Evolutionary conservation across 1,140 invertebrate genomes (phyloP), one percentile per base, ranked within the genome.

Genomic region (Rhopalosiphum maidis): DNA sequence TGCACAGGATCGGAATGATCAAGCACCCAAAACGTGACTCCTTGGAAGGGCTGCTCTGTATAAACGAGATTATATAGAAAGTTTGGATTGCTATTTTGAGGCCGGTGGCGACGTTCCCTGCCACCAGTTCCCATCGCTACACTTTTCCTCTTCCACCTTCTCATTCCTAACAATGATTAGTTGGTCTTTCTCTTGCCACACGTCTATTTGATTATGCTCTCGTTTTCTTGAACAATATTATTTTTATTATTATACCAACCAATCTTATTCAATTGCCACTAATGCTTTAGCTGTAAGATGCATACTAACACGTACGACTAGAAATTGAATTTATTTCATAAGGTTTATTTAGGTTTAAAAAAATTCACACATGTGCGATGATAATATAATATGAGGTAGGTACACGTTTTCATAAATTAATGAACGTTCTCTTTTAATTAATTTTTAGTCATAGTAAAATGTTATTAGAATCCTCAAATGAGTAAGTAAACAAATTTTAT

Each of bases 171-270:
- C 3, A 21, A n/a, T 18, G 60, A 77, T 77, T 77, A 18, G 60
- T 68, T 68, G 60, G 30, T 77, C 60, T 77, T 77, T 77, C 30
- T 77, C 4, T 15, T 77, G 15, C 60, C n/a, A 68, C 60, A 11
- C 30, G 60, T 68, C 15, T 15, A n/a, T n/a, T 5, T 5, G 30
- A 77, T 77, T n/a, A 77, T n/a, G 60, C 30, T 30, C 3, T 68
- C 11, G 60, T n/a, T 77, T 15, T n/a, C 30, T 5, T 6, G 4
- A n/a, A 77, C 60, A 11, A n/a, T 77, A n/a, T 77, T 77, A 77
- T 68, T 68, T n/a, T 68, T n/a, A 68, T 68, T 68, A n/a, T 68
- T 68, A 68, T n/a, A 68, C n/a, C 60, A n/a, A 68, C 30, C 60
- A 68, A 68, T 68, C 60, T 68, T n/a, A 68, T 30, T n/a, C 60